Conservation (phyloP, 2,888 invertebrate genomes). For the Oconnorella tubifera region DNA sequence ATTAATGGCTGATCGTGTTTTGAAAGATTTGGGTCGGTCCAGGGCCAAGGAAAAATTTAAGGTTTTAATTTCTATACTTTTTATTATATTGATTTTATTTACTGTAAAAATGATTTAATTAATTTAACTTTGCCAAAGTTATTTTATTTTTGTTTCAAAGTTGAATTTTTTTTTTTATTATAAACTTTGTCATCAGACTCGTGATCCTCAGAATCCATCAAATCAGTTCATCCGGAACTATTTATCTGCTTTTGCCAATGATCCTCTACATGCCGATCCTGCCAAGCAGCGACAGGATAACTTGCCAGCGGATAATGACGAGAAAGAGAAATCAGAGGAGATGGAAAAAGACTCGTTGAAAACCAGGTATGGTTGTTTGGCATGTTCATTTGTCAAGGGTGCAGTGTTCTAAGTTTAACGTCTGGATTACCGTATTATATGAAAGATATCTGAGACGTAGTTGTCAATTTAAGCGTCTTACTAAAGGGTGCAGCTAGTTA, state of each 20-base stretch:
- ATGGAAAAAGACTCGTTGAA: constrained; percentile 15
- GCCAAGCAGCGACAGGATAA: background rate
- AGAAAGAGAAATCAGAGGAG: constrained; percentile 15
- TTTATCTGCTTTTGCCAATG: constrained; percentile 80
- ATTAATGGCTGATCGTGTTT: constrained; percentile 78
- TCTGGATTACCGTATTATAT: too few relatives aligned
- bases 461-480: too few relatives aligned
- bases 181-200: too few relatives aligned
- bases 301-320: constrained; percentile 2
- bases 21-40: constrained; percentile 68
- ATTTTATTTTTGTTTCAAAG: too few relatives aligned
- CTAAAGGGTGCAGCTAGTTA: too few relatives aligned
- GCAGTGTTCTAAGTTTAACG: too few relatives aligned
- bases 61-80: constrained; percentile 62
- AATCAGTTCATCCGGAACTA: constrained; percentile 81
- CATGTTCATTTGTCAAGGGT: too few relatives aligned
- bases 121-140: too few relatives aligned
- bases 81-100: too few relatives aligned
- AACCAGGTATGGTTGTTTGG: constrained; percentile 5
- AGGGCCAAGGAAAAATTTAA: constrained; percentile 51
- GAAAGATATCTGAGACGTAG: too few relatives aligned
- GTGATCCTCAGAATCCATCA: constrained; percentile 74
- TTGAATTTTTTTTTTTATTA: too few relatives aligned
- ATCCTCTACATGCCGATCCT: constrained; percentile 64
- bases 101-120: too few relatives aligned